Conservation (phyloP, 2,797 vertebrate species). For the Gephyroberyx darwinii region DNA sequence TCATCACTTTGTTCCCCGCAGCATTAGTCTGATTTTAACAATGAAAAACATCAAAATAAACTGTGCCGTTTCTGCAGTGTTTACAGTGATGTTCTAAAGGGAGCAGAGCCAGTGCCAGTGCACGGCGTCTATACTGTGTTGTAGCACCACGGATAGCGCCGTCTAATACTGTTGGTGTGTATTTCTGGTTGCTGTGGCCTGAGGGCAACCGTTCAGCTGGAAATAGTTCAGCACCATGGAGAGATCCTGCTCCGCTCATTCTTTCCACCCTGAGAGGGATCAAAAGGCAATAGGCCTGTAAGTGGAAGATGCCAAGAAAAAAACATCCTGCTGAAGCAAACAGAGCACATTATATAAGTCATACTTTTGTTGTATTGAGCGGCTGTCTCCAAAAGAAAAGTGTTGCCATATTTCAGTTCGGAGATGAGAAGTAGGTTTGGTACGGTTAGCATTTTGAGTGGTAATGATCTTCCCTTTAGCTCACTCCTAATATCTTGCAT, state of each 20-base stretch:
- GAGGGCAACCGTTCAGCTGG: constrained; percentile 64
- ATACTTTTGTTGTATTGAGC: constrained; percentile 26
- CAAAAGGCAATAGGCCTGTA: constrained; percentile 66
- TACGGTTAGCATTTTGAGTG: constrained; percentile 11
- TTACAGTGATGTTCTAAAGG: neutral
- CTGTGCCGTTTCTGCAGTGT: neutral
- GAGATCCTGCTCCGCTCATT: constrained; percentile 65
- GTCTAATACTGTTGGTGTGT: constrained; percentile 34
- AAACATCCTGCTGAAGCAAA: constrained; percentile 50
- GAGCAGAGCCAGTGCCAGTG: constrained; percentile 13
- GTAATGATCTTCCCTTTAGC: constrained; percentile 26
- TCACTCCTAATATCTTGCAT: neutral
- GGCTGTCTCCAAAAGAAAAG: constrained; percentile 30
- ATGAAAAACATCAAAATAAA: neutral
- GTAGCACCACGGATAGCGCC: constrained; percentile 15
- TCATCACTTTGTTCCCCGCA: too few species aligned
- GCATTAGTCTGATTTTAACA: neutral
- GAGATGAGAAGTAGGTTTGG: constrained; percentile 1
- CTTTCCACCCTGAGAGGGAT: constrained; percentile 64
- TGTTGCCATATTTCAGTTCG: constrained; percentile 8
- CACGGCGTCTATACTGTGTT: constrained; percentile 9
- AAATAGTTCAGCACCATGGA: constrained; percentile 76
- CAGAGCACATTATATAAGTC: constrained; percentile 46
- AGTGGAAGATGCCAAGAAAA: constrained; percentile 57
- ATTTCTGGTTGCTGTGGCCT: constrained; percentile 63